Base-by-base conservation (phyloP, 2,888 invertebrate genomes). In the Timema podura region DNA sequence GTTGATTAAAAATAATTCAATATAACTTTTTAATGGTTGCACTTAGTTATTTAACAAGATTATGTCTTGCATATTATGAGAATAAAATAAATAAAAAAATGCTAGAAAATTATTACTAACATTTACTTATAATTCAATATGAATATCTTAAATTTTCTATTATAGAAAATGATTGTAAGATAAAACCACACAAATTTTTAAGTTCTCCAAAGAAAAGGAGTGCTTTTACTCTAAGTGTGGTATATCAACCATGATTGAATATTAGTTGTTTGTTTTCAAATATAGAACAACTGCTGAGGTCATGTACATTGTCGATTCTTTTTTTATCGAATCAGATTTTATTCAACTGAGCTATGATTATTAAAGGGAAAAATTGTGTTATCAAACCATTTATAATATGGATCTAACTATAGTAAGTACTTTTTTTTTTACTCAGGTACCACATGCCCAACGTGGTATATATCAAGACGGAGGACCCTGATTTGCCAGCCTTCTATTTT, bases 391-490 rank as follows among this genome's bases (percentile, higher is more conserved):
- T n/a, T n/a, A n/a, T 30, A 59, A 8, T n/a, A 13, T 59, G 59
- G n/a, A 7, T 59, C 59, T 59, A 13, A 30, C 44, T 59, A 59
- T 9, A 30, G 59, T 59, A 59, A 9, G 16, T n/a, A n/a, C n/a
- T n/a, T n/a, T n/a, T 68, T 44, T 10, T 44, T 65, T 47, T 51
- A 64, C 81, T 45, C 76, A 97, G 97, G 96, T 99, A 99, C 82
- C 99, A 99, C 82, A 92, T 96, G 8, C 98, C 99, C 45, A 98
- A 98, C 81, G 98, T 99, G 7, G 98, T 99, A 0, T 99, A 95
- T 82, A 99, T 99, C 78, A 99, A 99, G 85, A 99, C 99, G 0
- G 99, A 99, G 84, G 99, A 99, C 87, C 98, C 99, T 8, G 99
- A 99, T 83, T 85, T 99, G 70, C 99, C 99, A 49, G 99, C 99